Base-by-base conservation (phyloP, 1,140 invertebrate species). In the Drosophila persimilis region DNA sequence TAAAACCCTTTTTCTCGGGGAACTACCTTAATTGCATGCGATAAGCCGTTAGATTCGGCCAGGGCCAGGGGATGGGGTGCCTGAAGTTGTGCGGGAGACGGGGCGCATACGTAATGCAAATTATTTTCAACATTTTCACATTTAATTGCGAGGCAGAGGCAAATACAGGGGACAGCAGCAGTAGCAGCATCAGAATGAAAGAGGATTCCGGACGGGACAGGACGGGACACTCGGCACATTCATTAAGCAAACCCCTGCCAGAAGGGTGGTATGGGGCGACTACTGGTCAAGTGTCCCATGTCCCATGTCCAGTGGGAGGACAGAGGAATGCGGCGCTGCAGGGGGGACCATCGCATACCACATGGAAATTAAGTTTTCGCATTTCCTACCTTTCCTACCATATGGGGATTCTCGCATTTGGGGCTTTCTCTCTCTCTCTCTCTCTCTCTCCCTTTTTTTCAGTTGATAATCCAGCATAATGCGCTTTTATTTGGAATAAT, bases 401-500 rank as follows among this genome's bases (percentile, higher is more conserved):
- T 60, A 44, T 69, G 62, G 24, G 62, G 35, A 39, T 13, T 13
- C 11, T 39, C 35, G 35, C 35, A 39, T 39, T 39, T 39, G 35
- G 35, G 35, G 35, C 11, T 39, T 39, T 29, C 51, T n/a, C 20
- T 41, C 47, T 57, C 41, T 65, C 35, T 35, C 46, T 52, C 35
- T 26, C 47, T 22, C 29, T 45, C 45, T 5, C 61, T 62, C 59
- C 13, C 45, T 29, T 46, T 51, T 57, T 54, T 71, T 39, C 11
- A 83, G 78, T 90, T 90, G 89, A 89, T 90, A 89, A 90, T 90
- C 89, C 84, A 67, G 76, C 89, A 90, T 90, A 90, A 90, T 89
- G 79, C 89, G 89, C 85, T 89, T 86, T 89, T 90, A 90, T 90
- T 90, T 89, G 78, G 81, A 90, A 90, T 90, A 90, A 90, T 90